Evolutionary conservation across 2,888 invertebrate genomes (phyloP).

Genomic region (Liodrosophila aerea): DNA sequence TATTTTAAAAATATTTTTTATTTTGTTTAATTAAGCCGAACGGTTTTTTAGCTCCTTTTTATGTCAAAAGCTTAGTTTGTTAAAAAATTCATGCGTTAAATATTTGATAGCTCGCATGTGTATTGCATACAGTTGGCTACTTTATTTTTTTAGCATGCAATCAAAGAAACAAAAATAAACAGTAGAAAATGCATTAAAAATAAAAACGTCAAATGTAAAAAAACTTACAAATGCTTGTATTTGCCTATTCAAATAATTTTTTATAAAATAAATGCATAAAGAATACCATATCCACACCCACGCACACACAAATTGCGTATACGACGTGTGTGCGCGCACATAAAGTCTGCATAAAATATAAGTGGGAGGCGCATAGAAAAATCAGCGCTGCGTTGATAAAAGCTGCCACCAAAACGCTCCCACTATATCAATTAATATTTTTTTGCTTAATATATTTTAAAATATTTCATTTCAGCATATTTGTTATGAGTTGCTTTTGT

Average conservation of each 20-base stretch:
- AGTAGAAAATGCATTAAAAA: conserved; percentile 4
- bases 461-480: conserved; percentile 30
- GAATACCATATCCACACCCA: conserved; percentile 13
- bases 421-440: conserved; percentile 47
- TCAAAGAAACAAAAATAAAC: conserved; percentile 37
- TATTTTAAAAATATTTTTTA: conserved; percentile 28
- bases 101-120: conserved; percentile 55
- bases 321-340: conserved; percentile 14
- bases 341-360: conserved; percentile 34
- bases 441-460: not conserved
- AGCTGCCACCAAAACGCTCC: not conserved
- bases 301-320: conserved; percentile 20
- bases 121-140: conserved; percentile 38
- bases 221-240: conserved; percentile 44
- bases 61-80: conserved; percentile 59
- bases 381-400: conserved; percentile 46
- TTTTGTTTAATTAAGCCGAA: conserved; percentile 46
- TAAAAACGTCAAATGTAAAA: conserved; percentile 24
- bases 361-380: conserved; percentile 38
- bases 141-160: conserved; percentile 22
- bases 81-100: conserved; percentile 68
- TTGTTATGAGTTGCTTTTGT: conserved; percentile 24
- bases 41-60: conserved; percentile 33
- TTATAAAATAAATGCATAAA: conserved; percentile 40
- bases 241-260: conserved; percentile 75